Conservation (phyloP, 1,140 invertebrate species). For the Drosophila mojavensis region DNA sequence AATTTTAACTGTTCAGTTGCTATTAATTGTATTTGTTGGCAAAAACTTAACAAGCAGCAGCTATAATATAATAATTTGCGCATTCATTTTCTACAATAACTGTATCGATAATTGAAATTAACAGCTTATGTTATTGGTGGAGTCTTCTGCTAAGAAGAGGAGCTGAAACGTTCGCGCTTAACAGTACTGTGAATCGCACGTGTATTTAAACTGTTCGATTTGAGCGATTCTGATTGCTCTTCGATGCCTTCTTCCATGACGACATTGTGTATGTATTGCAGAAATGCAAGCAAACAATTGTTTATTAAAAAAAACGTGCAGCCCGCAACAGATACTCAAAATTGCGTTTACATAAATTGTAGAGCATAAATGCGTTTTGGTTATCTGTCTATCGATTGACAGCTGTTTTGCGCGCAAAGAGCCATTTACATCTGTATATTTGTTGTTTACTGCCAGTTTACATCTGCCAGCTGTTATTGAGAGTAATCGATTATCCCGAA, state of each 20-base stretch:
- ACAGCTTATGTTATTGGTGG: background rate
- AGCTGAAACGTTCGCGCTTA: background rate
- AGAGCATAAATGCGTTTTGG: background rate
- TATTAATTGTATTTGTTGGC: too few relatives aligned
- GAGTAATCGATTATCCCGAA: background rate
- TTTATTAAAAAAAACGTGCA: slow-evolving; percentile 32
- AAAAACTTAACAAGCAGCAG: too few relatives aligned
- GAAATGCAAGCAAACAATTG: slow-evolving; percentile 1
- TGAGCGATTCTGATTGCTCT: slow-evolving; percentile 87
- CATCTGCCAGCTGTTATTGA: background rate
- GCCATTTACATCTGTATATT: background rate
- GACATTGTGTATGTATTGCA: slow-evolving; percentile 88
- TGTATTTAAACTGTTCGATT: slow-evolving; percentile 47
- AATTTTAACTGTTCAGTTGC: too few relatives aligned
- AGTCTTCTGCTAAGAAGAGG: background rate
- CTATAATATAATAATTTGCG: too few relatives aligned
- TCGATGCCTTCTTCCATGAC: slow-evolving; percentile 95
- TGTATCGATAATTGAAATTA: background rate
- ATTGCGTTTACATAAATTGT: slow-evolving; percentile 3
- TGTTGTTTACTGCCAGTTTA: background rate
- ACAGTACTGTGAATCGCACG: slow-evolving; percentile 35
- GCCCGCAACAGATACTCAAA: slow-evolving; percentile 7
- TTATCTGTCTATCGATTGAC: background rate
- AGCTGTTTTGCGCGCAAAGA: background rate
- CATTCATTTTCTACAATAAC: too few relatives aligned